Percentiles rank a stretch among this genome's conserved stretches.
Conservation (phyloP, 2,888 invertebrate species). For the Dryobotodes eremita region DNA sequence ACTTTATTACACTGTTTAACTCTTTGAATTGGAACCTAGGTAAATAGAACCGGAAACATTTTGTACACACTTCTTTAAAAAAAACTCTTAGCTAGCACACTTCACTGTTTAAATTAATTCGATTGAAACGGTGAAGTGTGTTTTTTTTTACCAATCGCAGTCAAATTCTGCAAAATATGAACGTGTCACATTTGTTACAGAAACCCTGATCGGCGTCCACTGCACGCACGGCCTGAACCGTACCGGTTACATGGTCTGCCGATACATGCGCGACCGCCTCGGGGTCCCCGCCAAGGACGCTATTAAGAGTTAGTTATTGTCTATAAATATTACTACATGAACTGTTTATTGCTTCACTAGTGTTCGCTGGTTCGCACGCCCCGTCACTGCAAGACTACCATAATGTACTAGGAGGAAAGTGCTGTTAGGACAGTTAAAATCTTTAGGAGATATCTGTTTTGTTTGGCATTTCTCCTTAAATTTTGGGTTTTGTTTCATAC, state of each 20-base stretch:
- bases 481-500: not conserved
- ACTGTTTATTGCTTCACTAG: conserved; percentile 64
- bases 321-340: conserved; percentile 61
- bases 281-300: conserved; percentile 90
- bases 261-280: conserved; percentile 93
- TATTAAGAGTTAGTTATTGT: conserved; percentile 89
- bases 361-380: conserved; percentile 54
- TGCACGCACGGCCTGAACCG: conserved; percentile 96
- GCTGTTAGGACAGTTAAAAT: conserved; percentile 27
- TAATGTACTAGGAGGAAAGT: conserved; percentile 36
- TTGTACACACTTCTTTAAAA: not conserved
- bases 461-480: not conserved
- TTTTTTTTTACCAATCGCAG: too few species aligned
- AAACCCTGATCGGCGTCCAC: conserved; percentile 94
- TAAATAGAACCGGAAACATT: not conserved
- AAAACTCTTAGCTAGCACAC: not conserved
- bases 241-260: conserved; percentile 95
- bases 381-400: conserved; percentile 33
- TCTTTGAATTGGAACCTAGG: not conserved
- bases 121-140: not conserved
- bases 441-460: not conserved
- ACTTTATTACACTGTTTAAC: not conserved
- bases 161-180: conserved; percentile 11
- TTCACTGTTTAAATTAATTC: not conserved
- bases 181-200: conserved; percentile 86